Evolutionary conservation across 2,797 vertebrate species (phyloP), one percentile per base, ranked within the genome.

Genomic region (Enteromius anoplus): DNA sequence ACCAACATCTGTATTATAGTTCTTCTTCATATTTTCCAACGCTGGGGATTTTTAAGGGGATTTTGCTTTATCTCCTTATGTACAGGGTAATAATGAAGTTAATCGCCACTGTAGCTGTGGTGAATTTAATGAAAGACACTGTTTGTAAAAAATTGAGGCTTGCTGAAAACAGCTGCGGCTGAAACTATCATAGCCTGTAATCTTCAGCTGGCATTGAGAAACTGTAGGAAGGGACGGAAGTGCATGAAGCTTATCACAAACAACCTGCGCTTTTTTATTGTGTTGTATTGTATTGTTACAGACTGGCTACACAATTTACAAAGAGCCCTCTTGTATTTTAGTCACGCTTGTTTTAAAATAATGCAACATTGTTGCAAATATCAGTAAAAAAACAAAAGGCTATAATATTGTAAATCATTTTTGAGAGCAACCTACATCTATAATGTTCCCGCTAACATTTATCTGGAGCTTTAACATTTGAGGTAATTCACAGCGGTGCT

Each of bases 401-500:
- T 81, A 37, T 42, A 34, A 45, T 78, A 17, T 64, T 82, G 40
- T 71, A 23, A 78, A 58, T 76, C 53, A 80, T 77, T 77, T 58
- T 75, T 45, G 21, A 51, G 15, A 73, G 45, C 51, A 75, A 42
- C 42, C 62, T 42, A 51, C 32, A 32, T 60, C 32, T 60, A n/a
- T 70, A 88, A 87, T 84, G 23, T 53, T 29, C 21, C 60, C 19
- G 29, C 15, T 53, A 75, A 89, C 80, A 78, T 88, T 89, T 88
- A 91, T 92, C 89, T 87, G 87, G 87, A 88, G 90, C 87, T 87
- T 92, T 92, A 91, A 89, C 86, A 91, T 93, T 91, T 92, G 84
- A 89, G 90, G 86, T 87, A 93, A 93, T 91, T 85, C 90, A 90
- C 87, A 85, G 78, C 42, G 80, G 87, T 84, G 88, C 83, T 83